A percentile compares a stretch with the other conserved stretches of the same genome.
Evolutionary conservation across 2,113 vertebrate species (phyloP).

Genomic region (Urocolius indicus): DNA sequence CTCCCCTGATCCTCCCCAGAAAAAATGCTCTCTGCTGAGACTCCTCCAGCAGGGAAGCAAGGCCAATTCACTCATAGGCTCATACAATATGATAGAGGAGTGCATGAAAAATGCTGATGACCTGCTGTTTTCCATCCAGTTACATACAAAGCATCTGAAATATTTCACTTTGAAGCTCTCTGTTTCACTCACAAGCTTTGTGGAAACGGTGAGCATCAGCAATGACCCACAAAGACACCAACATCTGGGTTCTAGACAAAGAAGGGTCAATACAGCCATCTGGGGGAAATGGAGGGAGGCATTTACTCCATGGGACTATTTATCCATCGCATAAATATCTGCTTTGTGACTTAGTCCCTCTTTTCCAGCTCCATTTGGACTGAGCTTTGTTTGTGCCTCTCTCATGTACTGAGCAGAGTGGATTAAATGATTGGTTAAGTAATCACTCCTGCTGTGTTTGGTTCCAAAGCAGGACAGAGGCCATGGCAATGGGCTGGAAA

Average conservation of each 20-base stretch:
- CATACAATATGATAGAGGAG: slow-evolving; percentile 19
- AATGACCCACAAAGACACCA: neutral
- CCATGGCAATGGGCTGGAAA: neutral
- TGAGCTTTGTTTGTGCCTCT: neutral
- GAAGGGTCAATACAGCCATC: neutral
- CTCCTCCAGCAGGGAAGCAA: neutral
- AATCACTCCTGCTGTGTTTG: neutral
- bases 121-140: neutral
- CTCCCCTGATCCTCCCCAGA: slow-evolving; percentile 11
- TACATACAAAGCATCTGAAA: neutral
- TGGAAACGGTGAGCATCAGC: neutral
- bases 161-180: slow-evolving; percentile 2
- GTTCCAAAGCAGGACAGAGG: neutral
- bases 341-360: neutral
- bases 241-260: neutral
- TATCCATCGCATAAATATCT: neutral
- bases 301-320: neutral
- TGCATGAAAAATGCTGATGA: slow-evolving; percentile 13
- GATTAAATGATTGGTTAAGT: neutral
- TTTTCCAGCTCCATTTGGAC: neutral
- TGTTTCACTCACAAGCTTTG: neutral
- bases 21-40: neutral
- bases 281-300: neutral
- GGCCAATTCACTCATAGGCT: neutral
- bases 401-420: neutral